phyloP scores from a whole-genome alignment of 2,888 invertebrate species.

The Aphodius granarius region DNA sequence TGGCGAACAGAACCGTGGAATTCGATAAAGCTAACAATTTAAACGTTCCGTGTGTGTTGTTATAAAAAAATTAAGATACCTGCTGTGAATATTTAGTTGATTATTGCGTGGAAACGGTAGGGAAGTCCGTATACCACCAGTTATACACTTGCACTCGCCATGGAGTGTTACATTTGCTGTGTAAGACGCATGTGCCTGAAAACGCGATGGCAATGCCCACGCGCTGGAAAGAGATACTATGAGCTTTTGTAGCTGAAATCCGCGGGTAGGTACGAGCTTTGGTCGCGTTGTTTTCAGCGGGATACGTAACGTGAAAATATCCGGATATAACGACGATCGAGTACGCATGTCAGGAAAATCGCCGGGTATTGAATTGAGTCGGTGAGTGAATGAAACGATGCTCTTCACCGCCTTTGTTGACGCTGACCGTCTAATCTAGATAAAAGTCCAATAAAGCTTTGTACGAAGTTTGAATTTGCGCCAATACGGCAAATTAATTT shows the following conservation, averaged over 20 bases:
- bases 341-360: not conserved
- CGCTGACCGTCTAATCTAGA: not conserved
- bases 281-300: not conserved
- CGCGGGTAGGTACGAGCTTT: not conserved
- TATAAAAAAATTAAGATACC: not conserved
- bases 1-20: not conserved
- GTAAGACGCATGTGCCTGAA: conserved; percentile 20
- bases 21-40: not conserved
- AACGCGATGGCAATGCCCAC: conserved; percentile 7
- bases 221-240: conserved; percentile 20
- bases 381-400: not conserved
- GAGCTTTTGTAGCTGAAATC: not conserved
- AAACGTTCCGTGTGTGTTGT: not conserved
- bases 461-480: not conserved
- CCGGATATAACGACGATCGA: not conserved
- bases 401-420: not conserved
- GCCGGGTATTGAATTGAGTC: not conserved
- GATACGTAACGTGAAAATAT: not conserved
- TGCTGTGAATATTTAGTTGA: not conserved
- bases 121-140: conserved; percentile 13
- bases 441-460: not conserved
- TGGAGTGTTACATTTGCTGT: conserved; percentile 17
- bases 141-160: conserved; percentile 18
- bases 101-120: not conserved
- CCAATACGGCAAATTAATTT: not conserved